These are phyloP conservation scores for Sesamia inferens DNA, from an alignment of 2,888 invertebrate genomes.

Conservation along the genomic window DNA sequence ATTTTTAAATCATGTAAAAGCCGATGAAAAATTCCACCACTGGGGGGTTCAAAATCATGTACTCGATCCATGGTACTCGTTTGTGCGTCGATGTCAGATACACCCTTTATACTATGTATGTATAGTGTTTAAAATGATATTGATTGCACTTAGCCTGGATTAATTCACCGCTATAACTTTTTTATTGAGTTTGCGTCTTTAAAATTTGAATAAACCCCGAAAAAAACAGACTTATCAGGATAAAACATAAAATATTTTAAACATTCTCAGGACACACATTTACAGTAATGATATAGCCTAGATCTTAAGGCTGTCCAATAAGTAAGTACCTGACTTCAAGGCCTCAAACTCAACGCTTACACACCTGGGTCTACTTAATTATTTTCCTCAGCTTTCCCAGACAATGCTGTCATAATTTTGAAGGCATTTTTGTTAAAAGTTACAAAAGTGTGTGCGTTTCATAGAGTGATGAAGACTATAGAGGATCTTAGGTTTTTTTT, in stretches of 20 bases:
- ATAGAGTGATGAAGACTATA: not conserved
- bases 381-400: conserved; percentile 2
- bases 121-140: too few species aligned
- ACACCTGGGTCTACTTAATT: conserved; percentile 41
- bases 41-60: too few species aligned
- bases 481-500: too few species aligned
- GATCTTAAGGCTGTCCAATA: conserved; percentile 10
- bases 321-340: conserved; percentile 5
- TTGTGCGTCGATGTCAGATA: too few species aligned
- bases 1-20: too few species aligned
- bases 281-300: conserved; percentile 11
- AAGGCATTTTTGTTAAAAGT: conserved; percentile 29
- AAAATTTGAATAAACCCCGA: not conserved
- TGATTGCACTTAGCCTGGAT: too few species aligned
- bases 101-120: too few species aligned
- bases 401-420: conserved; percentile 36
- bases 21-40: too few species aligned
- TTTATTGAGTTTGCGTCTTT: too few species aligned
- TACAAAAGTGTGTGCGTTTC: conserved; percentile 14
- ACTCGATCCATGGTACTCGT: too few species aligned
- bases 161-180: too few species aligned
- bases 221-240: not conserved
- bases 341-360: not conserved
- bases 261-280: conserved; percentile 9
- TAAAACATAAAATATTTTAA: not conserved